Evolutionary conservation across 2,888 invertebrate species (phyloP).

Genomic region (Kuschelorhynchus macadamiae): DNA sequence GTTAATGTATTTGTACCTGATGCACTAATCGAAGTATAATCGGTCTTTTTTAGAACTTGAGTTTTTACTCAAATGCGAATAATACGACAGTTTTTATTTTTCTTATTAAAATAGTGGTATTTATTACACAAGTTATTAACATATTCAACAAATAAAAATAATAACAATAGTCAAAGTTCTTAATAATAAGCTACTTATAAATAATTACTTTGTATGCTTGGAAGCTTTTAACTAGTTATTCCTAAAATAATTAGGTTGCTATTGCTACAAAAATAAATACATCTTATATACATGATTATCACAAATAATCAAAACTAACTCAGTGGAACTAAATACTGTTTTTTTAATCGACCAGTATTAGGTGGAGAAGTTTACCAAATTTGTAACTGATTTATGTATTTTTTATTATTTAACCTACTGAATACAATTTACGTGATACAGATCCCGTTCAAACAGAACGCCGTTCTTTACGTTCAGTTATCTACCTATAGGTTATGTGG

Average conservation of each 20-base stretch:
- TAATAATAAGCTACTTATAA: conserved; percentile 34
- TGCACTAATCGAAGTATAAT: too few relatives aligned
- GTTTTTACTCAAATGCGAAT: too few relatives aligned
- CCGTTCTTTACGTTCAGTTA: too few relatives aligned
- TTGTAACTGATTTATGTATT: too few relatives aligned
- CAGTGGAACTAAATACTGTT: conserved; percentile 43
- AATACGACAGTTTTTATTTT: conserved; percentile 52
- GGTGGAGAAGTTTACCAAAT: too few relatives aligned
- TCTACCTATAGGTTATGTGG: too few relatives aligned
- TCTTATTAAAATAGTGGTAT: conserved; percentile 68
- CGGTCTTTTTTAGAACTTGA: too few relatives aligned
- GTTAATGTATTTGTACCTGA: too few relatives aligned
- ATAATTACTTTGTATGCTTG: conserved; percentile 36
- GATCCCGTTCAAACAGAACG: too few relatives aligned
- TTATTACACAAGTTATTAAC: conserved; percentile 68
- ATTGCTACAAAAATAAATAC: conserved; percentile 50
- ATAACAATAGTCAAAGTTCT: conserved; percentile 66
- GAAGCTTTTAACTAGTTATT: conserved; percentile 25
- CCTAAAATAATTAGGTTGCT: conserved; percentile 28
- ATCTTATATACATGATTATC: conserved; percentile 47
- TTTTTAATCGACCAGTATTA: conserved; percentile 47
- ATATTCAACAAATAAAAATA: conserved; percentile 69
- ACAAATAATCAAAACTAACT: conserved; percentile 47
- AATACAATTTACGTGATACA: too few relatives aligned
- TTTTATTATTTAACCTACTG: too few relatives aligned